Evolutionary conservation across 2,888 invertebrate genomes (phyloP).

Genomic region (Drosophila dives): DNA sequence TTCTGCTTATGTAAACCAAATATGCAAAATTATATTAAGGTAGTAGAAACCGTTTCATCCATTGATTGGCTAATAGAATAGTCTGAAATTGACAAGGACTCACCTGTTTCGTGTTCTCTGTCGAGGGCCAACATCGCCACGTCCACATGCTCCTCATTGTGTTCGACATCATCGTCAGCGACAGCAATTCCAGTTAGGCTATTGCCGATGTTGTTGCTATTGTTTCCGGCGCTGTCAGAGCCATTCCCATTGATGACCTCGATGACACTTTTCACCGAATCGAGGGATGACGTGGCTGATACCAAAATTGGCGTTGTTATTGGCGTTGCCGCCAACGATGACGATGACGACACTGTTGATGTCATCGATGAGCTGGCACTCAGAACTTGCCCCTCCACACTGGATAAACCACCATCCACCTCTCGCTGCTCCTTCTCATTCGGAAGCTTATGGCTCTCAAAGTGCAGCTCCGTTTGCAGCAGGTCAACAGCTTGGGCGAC

Average conservation of each 20-base stretch:
- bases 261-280: conserved; percentile 77
- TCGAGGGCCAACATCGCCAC: conserved; percentile 59
- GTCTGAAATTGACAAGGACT: conserved; percentile 40
- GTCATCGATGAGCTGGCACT: conserved; percentile 62
- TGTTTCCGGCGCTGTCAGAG: conserved; percentile 31
- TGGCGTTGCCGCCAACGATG: conserved; percentile 55
- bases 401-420: conserved; percentile 33
- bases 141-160: conserved; percentile 40
- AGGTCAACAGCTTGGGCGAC: conserved; percentile 55
- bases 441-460: conserved; percentile 81
- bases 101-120: conserved; percentile 73
- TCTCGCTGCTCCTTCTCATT: conserved; percentile 52
- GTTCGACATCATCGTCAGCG: conserved; percentile 6
- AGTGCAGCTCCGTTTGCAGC: conserved; percentile 65
- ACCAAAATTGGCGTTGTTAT: conserved; percentile 74
- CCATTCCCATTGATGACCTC: conserved; percentile 60
- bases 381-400: conserved; percentile 13
- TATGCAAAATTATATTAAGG: too few relatives aligned
- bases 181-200: conserved; percentile 10
- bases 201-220: conserved; percentile 16
- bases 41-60: neutral
- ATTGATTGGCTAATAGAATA: neutral
- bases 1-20: neutral
- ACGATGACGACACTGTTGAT: conserved; percentile 55
- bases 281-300: conserved; percentile 80